Conservation (phyloP, 2,888 invertebrate species). For the Cyclophora albipunctata region DNA sequence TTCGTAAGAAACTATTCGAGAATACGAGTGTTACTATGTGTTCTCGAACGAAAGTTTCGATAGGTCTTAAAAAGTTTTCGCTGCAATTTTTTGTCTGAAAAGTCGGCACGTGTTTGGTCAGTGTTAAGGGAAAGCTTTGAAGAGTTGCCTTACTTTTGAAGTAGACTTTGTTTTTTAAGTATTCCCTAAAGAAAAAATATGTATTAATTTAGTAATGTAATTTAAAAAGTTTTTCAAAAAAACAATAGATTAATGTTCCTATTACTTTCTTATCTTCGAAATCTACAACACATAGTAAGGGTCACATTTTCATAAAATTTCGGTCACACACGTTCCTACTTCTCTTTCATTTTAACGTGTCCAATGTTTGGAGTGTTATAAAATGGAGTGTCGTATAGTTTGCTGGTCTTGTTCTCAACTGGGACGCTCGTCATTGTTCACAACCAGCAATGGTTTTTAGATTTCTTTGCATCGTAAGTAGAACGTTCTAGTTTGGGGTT, state of each 20-base stretch:
- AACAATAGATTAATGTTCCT: no score
- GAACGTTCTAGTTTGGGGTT: conserved; percentile 13
- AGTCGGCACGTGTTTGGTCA: no score
- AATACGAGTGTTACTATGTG: conserved; percentile 7
- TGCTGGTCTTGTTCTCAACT: not conserved
- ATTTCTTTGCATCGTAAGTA: conserved; percentile 14
- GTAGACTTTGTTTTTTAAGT: no score
- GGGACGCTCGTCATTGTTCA: not conserved
- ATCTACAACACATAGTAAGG: conserved; percentile 20
- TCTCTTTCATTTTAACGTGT: conserved; percentile 20
- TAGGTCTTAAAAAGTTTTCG: no score
- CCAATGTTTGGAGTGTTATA: conserved; percentile 15
- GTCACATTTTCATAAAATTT: conserved; percentile 21
- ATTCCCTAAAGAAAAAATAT: no score
- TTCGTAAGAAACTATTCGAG: conserved; percentile 12
- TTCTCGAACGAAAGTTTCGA: conserved; percentile 10
- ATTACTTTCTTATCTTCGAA: conserved; percentile 7
- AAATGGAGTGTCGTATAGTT: conserved; percentile 1
- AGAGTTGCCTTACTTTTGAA: no score
- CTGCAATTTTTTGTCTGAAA: no score
- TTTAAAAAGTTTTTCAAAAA: no score
- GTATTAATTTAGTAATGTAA: no score
- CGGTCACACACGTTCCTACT: conserved; percentile 26
- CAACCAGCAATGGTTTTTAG: not conserved
- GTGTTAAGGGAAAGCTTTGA: no score